These are phyloP conservation scores for Athripsodes cinereus DNA, from an alignment of 2,888 invertebrate species.

Conservation along the genomic window DNA sequence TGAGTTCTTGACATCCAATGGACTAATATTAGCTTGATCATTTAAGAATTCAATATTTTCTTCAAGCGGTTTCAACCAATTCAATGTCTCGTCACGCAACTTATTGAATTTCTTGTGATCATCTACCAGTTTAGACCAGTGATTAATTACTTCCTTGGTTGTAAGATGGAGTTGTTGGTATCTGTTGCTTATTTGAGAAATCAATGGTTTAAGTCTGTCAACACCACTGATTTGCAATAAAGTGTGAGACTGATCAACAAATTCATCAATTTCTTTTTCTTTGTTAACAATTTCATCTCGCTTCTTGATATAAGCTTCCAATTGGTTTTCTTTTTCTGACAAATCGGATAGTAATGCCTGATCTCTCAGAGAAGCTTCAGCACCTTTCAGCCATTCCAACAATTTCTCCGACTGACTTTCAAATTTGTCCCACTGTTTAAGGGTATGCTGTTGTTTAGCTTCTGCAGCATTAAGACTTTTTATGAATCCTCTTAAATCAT, in stretches of 20 bases:
- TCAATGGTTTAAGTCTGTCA: constrained; percentile 77
- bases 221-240: constrained; percentile 78
- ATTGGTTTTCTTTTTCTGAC: constrained; percentile 71
- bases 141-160: constrained; percentile 80
- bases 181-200: constrained; percentile 83
- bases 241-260: constrained; percentile 84
- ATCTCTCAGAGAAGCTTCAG: constrained; percentile 80
- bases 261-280: constrained; percentile 81
- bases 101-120: constrained; percentile 77
- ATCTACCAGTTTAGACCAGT: constrained; percentile 76
- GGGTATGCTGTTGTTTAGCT: constrained; percentile 65
- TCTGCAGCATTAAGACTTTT: constrained; percentile 62
- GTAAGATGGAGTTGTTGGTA: constrained; percentile 75
- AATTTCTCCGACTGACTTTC: constrained; percentile 74
- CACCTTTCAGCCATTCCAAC: constrained; percentile 79
- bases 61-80: constrained; percentile 75
- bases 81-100: constrained; percentile 65
- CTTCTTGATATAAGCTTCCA: constrained; percentile 65
- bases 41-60: constrained; percentile 59
- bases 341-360: constrained; percentile 76
- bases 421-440: constrained; percentile 83
- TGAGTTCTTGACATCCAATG: constrained; percentile 58
- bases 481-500: constrained; percentile 60
- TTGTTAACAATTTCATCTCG: constrained; percentile 71
- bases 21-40: constrained; percentile 51